Percentiles rank a stretch among this genome's conserved stretches.
These are phyloP conservation scores for Oegoconia quadripuncta DNA, from an alignment of 2,888 invertebrate species.

Conservation along the genomic window DNA sequence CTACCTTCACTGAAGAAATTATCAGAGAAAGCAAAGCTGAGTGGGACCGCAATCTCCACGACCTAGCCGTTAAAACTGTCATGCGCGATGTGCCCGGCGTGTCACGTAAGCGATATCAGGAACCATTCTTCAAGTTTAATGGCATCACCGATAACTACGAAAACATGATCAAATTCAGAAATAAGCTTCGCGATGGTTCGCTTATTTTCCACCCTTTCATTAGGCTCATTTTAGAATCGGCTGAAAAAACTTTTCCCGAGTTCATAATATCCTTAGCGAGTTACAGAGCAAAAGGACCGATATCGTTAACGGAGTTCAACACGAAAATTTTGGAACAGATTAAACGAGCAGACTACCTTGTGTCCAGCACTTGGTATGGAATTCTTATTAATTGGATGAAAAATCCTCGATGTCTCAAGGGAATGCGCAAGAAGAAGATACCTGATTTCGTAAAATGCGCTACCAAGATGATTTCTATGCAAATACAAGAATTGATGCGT, in stretches of 20 bases:
- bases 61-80: conserved; percentile 81
- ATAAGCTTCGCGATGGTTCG: conserved; percentile 76
- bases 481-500: conserved; percentile 83
- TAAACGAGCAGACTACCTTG: conserved; percentile 59
- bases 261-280: conserved; percentile 73
- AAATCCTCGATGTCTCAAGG: conserved; percentile 64
- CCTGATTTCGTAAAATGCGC: conserved; percentile 63
- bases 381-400: conserved; percentile 68
- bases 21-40: conserved; percentile 78
- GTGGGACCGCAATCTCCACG: conserved; percentile 80
- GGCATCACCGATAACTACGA: conserved; percentile 81
- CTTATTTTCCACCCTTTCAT: conserved; percentile 82
- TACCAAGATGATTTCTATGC: conserved; percentile 70
- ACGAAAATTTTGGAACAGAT: conserved; percentile 56
- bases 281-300: conserved; percentile 62
- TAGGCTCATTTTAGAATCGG: conserved; percentile 76
- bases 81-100: conserved; percentile 79
- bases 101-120: conserved; percentile 60
- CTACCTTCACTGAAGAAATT: conserved; percentile 70
- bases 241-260: conserved; percentile 72
- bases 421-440: conserved; percentile 55
- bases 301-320: conserved; percentile 54
- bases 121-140: conserved; percentile 78
- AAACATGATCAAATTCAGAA: conserved; percentile 77
- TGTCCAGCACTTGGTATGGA: conserved; percentile 68